Conservation (phyloP, 1,140 invertebrate species). For the Aricia agestis region DNA sequence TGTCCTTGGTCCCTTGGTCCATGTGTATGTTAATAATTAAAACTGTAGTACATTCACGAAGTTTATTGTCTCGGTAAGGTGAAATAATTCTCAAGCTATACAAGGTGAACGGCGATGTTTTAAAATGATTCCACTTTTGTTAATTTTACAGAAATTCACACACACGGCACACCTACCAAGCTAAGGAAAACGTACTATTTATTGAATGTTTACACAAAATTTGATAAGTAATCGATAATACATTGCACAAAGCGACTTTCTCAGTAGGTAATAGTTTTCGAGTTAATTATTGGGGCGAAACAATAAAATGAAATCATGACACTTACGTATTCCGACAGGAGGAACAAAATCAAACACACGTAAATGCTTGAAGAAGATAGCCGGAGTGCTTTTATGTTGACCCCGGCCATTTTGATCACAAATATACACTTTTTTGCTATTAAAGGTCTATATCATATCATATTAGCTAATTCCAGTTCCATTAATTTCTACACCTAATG, state of each 20-base stretch:
- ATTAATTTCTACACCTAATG: constrained; percentile 9
- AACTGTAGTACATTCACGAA: no score
- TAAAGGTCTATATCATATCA: constrained; percentile 10
- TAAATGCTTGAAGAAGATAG: constrained; percentile 36
- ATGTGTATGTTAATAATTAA: no score
- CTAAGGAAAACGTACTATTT: background rate
- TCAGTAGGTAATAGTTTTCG: background rate
- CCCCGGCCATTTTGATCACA: constrained; percentile 14
- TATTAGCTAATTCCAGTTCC: constrained; percentile 4
- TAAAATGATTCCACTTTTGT: background rate
- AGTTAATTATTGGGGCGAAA: constrained; percentile 24
- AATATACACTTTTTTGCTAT: background rate
- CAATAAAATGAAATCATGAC: constrained; percentile 38
- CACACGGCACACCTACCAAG: background rate
- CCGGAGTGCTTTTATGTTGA: background rate
- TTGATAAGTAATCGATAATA: background rate
- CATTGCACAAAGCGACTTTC: background rate
- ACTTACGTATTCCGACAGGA: constrained; percentile 56
- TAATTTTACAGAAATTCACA: background rate
- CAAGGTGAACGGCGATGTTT: no score
- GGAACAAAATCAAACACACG: constrained; percentile 42
- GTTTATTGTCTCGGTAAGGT: no score
- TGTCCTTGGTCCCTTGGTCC: no score
- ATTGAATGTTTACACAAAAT: background rate
- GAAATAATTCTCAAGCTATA: no score